Percentiles rank a stretch among this genome's conserved stretches.
phyloP scores from a whole-genome alignment of 2,113 vertebrate species.

The Forbesichthys papilliferus region DNA sequence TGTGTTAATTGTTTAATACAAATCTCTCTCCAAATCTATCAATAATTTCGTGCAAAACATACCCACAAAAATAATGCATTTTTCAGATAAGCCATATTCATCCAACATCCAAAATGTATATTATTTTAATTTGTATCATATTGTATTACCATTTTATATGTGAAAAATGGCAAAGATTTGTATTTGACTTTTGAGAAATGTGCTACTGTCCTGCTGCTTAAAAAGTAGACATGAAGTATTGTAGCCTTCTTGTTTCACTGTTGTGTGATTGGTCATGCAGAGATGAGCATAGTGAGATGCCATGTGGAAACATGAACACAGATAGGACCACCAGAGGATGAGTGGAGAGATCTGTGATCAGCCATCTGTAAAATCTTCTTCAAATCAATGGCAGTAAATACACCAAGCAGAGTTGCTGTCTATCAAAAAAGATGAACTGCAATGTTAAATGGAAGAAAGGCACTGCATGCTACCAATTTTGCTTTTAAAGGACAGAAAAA shows the following conservation, averaged over 20 bases:
- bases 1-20: background rate
- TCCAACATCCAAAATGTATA: slow-evolving; percentile 7
- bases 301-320: slow-evolving; percentile 60
- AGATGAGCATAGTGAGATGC: slow-evolving; percentile 49
- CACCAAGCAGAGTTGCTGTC: slow-evolving; percentile 44
- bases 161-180: slow-evolving; percentile 40
- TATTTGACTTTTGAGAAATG: slow-evolving; percentile 29
- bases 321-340: slow-evolving; percentile 51
- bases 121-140: slow-evolving; percentile 30
- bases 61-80: background rate
- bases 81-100: slow-evolving; percentile 10
- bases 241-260: slow-evolving; percentile 32
- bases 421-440: slow-evolving; percentile 43
- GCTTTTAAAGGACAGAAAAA: no score
- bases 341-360: slow-evolving; percentile 47
- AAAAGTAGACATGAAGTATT: slow-evolving; percentile 9
- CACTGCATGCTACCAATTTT: no score
- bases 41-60: no score
- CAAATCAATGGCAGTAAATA: slow-evolving; percentile 25
- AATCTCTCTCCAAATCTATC: no score
- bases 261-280: slow-evolving; percentile 38
- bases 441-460: slow-evolving; percentile 15
- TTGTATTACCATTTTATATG: background rate
- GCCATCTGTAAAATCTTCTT: slow-evolving; percentile 67
- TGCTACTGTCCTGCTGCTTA: slow-evolving; percentile 23